Evolutionary conservation across 2,888 invertebrate species (phyloP), one percentile per base, ranked within the genome.

Genomic region (Coenonympha arcania): DNA sequence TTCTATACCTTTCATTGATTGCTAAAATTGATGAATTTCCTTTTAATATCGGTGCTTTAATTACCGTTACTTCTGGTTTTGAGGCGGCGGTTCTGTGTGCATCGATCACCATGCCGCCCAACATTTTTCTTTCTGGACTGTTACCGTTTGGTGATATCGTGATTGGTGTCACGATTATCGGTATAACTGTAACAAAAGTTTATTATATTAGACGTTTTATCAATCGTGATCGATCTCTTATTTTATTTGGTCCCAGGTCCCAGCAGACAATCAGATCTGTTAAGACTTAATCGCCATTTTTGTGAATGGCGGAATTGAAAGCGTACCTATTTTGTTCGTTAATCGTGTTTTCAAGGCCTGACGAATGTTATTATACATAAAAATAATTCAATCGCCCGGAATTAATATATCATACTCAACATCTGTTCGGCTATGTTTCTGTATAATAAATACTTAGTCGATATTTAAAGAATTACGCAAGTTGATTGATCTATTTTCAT

Each of bases 1-100:
- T 88, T 64, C 94, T 89, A 68, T 91, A 91, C 43, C 94, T 88
- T 76, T 93, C 91, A 46, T 89, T 89, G 36, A 87, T 76, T 4
- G 86, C 82, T 33, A 90, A 68, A 37, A 82, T 75, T 13, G 80
- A 73, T 3, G 70, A 60, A 59, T 79, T 78, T 4, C 56, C 52
- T 19, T 61, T 69, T 9, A 61, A 19, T 11, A 22, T 15, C 24
- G n/a, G n/a, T n/a, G n/a, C n/a, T n/a, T n/a, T n/a, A 20, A 52
- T 30, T 31, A 33, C 33, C 57, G 42, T 45, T 55, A 20, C 19
- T 48, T 69, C 61, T 20, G 61, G 20, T 55, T 60, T 64, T 8
- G 60, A 48, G 43, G 66, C 63, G 59, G 75, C 70, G 6, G 79
- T 72, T 56, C 73, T 66, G 56, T 79, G 73, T 15, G 71, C 62